phyloP scores from a whole-genome alignment of 2,888 invertebrate genomes.

The Thecocarcelia acutangulata region DNA sequence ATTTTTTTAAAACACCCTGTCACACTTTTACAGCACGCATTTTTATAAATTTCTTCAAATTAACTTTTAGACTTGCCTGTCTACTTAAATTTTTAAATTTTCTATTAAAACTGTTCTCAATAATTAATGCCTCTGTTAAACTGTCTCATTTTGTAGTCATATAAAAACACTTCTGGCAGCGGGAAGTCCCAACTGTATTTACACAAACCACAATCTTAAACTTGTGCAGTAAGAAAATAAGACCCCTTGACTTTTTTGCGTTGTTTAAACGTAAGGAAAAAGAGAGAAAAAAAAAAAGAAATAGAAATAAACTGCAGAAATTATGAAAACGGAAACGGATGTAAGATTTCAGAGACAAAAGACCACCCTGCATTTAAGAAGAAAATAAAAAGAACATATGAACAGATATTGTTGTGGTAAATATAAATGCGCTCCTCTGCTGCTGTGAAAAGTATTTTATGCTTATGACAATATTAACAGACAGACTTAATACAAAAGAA shows the following conservation, averaged over 20 bases:
- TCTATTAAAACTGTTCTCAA: constrained; percentile 1
- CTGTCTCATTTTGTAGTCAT: constrained; percentile 15
- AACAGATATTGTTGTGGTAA: constrained; percentile 50
- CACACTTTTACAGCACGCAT: no score
- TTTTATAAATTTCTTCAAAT: no score
- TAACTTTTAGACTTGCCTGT: no score
- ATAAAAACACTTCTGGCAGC: background rate
- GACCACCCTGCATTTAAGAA: constrained; percentile 37
- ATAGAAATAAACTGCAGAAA: constrained; percentile 8
- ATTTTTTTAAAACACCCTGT: no score
- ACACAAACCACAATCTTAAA: constrained; percentile 57
- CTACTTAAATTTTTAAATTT: background rate
- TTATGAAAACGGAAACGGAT: constrained; percentile 61
- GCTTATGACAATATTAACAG: constrained; percentile 57
- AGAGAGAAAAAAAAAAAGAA: constrained; percentile 1
- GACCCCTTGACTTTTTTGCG: constrained; percentile 39
- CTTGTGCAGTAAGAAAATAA: constrained; percentile 19
- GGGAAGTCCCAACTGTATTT: constrained; percentile 46
- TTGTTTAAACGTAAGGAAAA: background rate
- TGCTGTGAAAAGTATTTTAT: constrained; percentile 39
- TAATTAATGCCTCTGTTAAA: constrained; percentile 38
- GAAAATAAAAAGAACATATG: constrained; percentile 7
- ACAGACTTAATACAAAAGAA: constrained; percentile 19
- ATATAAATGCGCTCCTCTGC: constrained; percentile 9
- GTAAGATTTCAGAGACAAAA: constrained; percentile 57